Evolutionary conservation across 2,113 vertebrate genomes (phyloP), one percentile per base, ranked within the genome.

Genomic region (Columba janthina): DNA sequence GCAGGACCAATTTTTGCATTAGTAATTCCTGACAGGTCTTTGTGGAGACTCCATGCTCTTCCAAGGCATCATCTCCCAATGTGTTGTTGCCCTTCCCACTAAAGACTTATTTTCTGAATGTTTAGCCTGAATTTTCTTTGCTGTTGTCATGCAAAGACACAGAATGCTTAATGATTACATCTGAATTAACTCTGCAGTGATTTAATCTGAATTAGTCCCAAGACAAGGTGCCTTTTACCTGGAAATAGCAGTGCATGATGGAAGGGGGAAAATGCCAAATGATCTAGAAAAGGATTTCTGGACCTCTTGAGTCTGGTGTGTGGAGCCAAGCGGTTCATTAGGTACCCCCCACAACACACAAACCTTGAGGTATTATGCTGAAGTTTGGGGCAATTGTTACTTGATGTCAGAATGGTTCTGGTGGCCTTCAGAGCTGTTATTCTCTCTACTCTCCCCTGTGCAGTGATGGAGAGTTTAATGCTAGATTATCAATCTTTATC

Each of bases 51-150:
- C 65, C 8, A 32, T 6, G 3, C 4, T 48, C 53, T 77, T 73
- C 34, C 20, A 62, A 66, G 61, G 11, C 13, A 15, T 31, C 4
- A 1, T 21, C 42, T 79, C 29, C 25, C 3, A 2, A 19, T 14
- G 5, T 0, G 0, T 31, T 51, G 31, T 36, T 91, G 84, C 19
- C 40, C 24, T 69, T 77, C 60, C 22, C 38, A 17, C 32, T 48
- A 3, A 64, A 61, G n/a, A 5, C 40, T 17, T 72, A 24, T 85
- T 62, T 29, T 32, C 19, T 15, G n/a, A 42, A 5, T 8, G 10
- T 42, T 75, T 24, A 38, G 34, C 29, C 56, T 48, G 51, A 13
- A 10, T 82, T 82, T 40, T 42, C 50, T 38, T 65, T 21, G 12
- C 24, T 40, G 16, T 29, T 36, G 2, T 22, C 25, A 36, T 38